Evolutionary conservation across 2,888 invertebrate genomes (phyloP), one percentile per base, ranked within the genome.

Genomic region (Trissolcus japonicus): DNA sequence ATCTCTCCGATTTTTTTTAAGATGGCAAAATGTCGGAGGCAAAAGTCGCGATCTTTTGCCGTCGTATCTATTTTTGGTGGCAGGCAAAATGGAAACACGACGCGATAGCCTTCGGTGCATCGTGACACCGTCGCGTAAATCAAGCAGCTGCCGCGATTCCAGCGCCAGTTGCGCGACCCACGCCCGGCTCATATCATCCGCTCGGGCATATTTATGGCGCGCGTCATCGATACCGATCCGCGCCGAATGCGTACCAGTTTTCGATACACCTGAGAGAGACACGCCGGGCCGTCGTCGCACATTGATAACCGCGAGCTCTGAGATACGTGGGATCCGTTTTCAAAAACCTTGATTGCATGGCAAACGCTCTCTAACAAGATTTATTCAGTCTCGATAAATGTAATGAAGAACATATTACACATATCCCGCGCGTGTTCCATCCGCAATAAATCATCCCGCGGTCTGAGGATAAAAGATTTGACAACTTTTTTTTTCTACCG

Each of bases 71-170:
- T 35, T 35, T 35, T 35, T 35, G 7, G 35, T 35, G 11, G 35
- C 35, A 35, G 11, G 9, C 35, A 35, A 35, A 35, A 35, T 7
- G 11, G 35, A 35, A 35, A 35, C 35, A 35, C 35, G 7, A 35
- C 35, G 11, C 11, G 35, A 35, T 56, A 17, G 55, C 17, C 13
- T 17, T 56, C 55, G 35, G 82, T 82, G 82, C 84, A 84, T 83
- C 84, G 84, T 80, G 83, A 35, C 82, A 82, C 80, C 11, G 35
- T 35, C 82, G 84, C 85, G 86, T 86, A 86, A 86, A 86, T 86
- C 86, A 86, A 86, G 85, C 83, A 85, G 86, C 85, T 83, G 85
- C 84, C 84, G 35, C 82, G 85, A 86, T 86, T 86, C 83, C 82
- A 82, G 82, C 76, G 81, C 80, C 81, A 80, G 78, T 19, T 25